Percentiles rank a stretch among this genome's conserved stretches.
Conservation (phyloP, 2,797 vertebrate species). For the Amniataba percoides region DNA sequence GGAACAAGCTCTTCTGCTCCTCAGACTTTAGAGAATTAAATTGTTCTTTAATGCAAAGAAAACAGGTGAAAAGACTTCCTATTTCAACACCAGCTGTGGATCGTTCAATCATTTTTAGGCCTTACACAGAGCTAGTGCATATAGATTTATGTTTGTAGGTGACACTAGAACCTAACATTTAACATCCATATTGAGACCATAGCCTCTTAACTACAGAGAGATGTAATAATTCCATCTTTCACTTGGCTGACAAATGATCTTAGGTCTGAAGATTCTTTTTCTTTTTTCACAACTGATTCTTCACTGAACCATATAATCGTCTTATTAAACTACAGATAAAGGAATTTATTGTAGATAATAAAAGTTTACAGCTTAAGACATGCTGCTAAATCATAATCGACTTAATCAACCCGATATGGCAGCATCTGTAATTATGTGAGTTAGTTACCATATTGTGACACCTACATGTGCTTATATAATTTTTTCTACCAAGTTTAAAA, state of each 20-base stretch:
- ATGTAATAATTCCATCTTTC: background rate
- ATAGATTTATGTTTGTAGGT: background rate
- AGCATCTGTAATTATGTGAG: background rate
- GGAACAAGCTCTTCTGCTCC: constrained; percentile 14
- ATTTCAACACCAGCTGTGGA: constrained; percentile 49
- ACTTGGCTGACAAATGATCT: background rate
- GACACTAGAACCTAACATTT: background rate
- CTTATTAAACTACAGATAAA: background rate
- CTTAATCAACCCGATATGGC: background rate
- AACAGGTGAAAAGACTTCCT: constrained; percentile 60
- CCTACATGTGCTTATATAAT: too few species aligned
- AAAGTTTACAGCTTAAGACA: background rate
- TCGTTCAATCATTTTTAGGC: constrained; percentile 28
- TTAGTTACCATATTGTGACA: background rate
- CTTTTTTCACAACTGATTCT: background rate
- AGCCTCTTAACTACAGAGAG: background rate
- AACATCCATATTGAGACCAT: background rate
- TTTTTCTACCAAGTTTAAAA: background rate
- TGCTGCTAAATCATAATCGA: background rate
- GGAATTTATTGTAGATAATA: background rate
- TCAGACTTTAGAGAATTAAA: constrained; percentile 13
- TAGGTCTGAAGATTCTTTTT: background rate
- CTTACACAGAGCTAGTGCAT: constrained; percentile 27
- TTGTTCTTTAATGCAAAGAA: constrained; percentile 46
- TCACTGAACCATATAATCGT: background rate